Base-by-base conservation (phyloP, 2,113 vertebrate genomes). In the Chionomys nivalis region DNA sequence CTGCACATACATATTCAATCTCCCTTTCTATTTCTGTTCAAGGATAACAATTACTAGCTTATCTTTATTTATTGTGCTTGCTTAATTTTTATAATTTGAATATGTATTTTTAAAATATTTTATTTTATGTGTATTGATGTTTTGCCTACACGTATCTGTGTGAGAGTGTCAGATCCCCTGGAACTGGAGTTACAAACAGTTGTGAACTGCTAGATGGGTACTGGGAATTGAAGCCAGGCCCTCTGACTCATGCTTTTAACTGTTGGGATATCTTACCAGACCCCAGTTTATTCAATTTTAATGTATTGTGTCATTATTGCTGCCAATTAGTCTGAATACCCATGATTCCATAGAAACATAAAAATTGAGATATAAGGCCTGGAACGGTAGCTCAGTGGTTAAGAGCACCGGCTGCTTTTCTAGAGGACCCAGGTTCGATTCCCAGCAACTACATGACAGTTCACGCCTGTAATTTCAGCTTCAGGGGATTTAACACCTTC, bases 41-140 rank as follows among this genome's bases (percentile, higher is more conserved):
- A 91, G 12, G 9, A 33, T 44, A 61, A 77, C n/a, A 87, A 82
- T 90, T 96, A 82, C 90, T 96, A 83, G 55, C 19, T 78, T 92
- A 82, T 58, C 49, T 78, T 88, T 96, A 83, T 31, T 90, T 83
- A 63, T 93, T 79, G 90, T 73, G 24, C 75, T 66, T 28, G 61
- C 52, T 96, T 91, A 94, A 36, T 70, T 70, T 70, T 36, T 70
- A 70, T 36, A 17, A 70, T 36, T 36, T 68, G 16, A 2, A 68
- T 16, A 33, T 36, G 11, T 28, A 31, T 12, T 70, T 70, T 36
- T 7, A 70, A 36, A 36, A 70, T 13, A 58, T 16, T 70, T 36
- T 70, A 70, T 70, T 70, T 70, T 36, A 68, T 68, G 12, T 33
- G 13, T 11, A 36, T 70, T 70, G 33, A 36, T 70, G 66, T 70